Evolutionary conservation across 2,797 vertebrate species (phyloP).

Genomic region (Lemur catta): DNA sequence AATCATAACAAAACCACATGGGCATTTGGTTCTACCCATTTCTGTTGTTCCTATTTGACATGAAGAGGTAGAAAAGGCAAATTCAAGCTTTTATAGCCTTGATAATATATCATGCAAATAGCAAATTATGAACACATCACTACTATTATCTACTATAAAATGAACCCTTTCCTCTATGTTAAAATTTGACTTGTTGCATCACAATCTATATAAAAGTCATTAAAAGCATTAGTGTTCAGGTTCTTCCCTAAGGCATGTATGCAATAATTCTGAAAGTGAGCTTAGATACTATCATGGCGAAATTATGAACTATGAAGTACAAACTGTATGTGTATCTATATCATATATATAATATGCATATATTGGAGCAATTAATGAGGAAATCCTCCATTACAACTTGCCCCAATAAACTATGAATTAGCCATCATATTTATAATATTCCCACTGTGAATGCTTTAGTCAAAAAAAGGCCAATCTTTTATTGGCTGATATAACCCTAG

Average conservation of each 20-base stretch:
- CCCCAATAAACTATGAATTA: slow-evolving; percentile 58
- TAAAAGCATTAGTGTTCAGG: slow-evolving; percentile 31
- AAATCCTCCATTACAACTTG: slow-evolving; percentile 23
- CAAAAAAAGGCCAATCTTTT: slow-evolving; percentile 33
- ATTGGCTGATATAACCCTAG: slow-evolving; percentile 43
- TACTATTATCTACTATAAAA: slow-evolving; percentile 49
- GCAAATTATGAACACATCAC: slow-evolving; percentile 66
- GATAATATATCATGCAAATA: slow-evolving; percentile 74
- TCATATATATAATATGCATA: not conserved
- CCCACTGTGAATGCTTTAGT: slow-evolving; percentile 31
- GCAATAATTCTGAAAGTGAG: slow-evolving; percentile 49
- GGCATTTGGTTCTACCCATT: slow-evolving; percentile 70
- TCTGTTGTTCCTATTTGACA: slow-evolving; percentile 71
- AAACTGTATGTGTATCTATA: not conserved
- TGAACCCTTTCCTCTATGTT: slow-evolving; percentile 71
- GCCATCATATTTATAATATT: slow-evolving; percentile 47
- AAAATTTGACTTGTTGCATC: slow-evolving; percentile 70
- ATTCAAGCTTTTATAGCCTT: slow-evolving; percentile 59
- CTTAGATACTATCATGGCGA: slow-evolving; percentile 35
- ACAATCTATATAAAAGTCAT: slow-evolving; percentile 41
- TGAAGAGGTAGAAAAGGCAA: slow-evolving; percentile 66
- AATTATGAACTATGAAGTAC: slow-evolving; percentile 39
- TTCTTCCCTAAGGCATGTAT: slow-evolving; percentile 40
- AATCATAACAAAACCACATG: slow-evolving; percentile 63
- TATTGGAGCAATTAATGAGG: slow-evolving; percentile 41